phyloP scores from a whole-genome alignment of 2,888 invertebrate genomes.

The Phengaris alcon region DNA sequence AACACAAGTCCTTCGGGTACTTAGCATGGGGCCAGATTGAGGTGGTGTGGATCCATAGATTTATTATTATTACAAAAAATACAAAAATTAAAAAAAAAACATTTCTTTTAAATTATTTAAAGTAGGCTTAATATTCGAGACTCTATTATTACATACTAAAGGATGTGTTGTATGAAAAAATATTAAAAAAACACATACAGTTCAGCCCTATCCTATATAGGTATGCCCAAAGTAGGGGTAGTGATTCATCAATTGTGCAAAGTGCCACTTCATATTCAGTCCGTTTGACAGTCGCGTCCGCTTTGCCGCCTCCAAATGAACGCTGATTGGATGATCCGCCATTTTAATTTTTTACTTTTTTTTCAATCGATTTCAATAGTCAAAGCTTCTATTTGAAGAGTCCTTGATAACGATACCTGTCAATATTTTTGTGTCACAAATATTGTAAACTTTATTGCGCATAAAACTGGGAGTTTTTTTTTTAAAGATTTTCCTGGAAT shows the following conservation, averaged over 20 bases:
- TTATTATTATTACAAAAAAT: no score
- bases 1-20: no score
- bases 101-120: no score
- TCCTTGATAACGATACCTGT: slow-evolving; percentile 25
- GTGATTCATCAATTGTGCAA: slow-evolving; percentile 71
- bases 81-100: no score
- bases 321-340: slow-evolving; percentile 54
- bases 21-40: no score
- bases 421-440: slow-evolving; percentile 10
- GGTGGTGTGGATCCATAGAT: no score
- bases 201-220: slow-evolving; percentile 32
- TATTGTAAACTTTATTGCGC: background rate
- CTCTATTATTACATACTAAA: no score
- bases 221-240: slow-evolving; percentile 50
- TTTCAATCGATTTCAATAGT: slow-evolving; percentile 38
- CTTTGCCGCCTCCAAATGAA: slow-evolving; percentile 57
- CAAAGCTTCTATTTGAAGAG: slow-evolving; percentile 39
- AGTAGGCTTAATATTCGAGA: no score
- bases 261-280: slow-evolving; percentile 70
- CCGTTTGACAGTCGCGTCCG: slow-evolving; percentile 58
- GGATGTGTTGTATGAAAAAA: no score
- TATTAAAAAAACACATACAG: background rate
- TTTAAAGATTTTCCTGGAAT: no score
- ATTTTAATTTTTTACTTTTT: slow-evolving; percentile 46
- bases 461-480: background rate